A percentile compares a stretch with the other conserved stretches of the same genome.
Evolutionary conservation across 2,888 invertebrate genomes (phyloP).

Genomic region (Hypolimnas misippus): DNA sequence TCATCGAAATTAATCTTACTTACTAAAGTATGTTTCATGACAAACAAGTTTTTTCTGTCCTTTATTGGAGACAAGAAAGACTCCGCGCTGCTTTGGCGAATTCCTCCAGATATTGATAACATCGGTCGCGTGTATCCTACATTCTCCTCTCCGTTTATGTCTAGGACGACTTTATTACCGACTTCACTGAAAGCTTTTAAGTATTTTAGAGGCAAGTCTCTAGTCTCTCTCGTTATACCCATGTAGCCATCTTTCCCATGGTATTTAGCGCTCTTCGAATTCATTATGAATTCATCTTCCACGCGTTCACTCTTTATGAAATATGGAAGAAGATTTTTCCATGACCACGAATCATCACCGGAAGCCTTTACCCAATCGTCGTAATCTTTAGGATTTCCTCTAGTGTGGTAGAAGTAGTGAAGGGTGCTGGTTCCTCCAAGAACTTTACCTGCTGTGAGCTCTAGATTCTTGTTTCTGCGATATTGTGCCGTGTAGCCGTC

Average conservation of each 20-base stretch:
- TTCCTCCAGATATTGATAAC: slow-evolving; percentile 68
- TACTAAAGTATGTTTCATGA: slow-evolving; percentile 72
- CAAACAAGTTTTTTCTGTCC: slow-evolving; percentile 55
- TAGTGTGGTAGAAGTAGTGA: slow-evolving; percentile 79
- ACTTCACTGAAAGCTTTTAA: slow-evolving; percentile 65
- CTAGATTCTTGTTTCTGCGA: slow-evolving; percentile 45
- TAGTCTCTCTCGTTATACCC: slow-evolving; percentile 51
- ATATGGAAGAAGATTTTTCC: slow-evolving; percentile 72
- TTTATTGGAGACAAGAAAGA: slow-evolving; percentile 66
- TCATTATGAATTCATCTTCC: slow-evolving; percentile 41
- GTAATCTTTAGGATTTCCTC: slow-evolving; percentile 73
- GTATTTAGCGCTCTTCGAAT: slow-evolving; percentile 43
- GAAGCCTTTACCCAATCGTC: slow-evolving; percentile 70
- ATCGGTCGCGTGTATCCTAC: slow-evolving; percentile 73
- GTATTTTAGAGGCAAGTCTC: slow-evolving; percentile 45
- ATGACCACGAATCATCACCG: slow-evolving; percentile 81
- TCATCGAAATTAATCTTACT: slow-evolving; percentile 76
- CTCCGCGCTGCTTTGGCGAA: slow-evolving; percentile 74
- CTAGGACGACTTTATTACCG: slow-evolving; percentile 60
- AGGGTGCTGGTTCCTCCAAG: slow-evolving; percentile 81
- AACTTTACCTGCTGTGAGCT: slow-evolving; percentile 79
- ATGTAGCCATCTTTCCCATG: slow-evolving; percentile 68
- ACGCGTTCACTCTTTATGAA: slow-evolving; percentile 75
- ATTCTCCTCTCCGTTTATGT: slow-evolving; percentile 61
- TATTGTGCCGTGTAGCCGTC: slow-evolving; percentile 69